Evolutionary conservation across 2,113 vertebrate genomes (phyloP).

Genomic region (Zosterops hypoxanthus): DNA sequence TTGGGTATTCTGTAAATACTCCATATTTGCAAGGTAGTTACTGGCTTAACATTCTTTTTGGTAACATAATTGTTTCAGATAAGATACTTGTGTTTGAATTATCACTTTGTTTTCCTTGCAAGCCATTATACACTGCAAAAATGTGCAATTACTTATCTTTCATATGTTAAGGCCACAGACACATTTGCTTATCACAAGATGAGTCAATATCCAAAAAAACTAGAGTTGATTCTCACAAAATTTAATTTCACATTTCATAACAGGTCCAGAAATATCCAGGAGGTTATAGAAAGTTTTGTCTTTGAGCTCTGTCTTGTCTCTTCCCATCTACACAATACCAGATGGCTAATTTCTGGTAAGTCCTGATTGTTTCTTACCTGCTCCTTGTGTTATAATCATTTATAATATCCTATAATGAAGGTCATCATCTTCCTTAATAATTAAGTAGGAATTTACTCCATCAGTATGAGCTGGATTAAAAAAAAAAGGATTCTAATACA

Average conservation of each 20-base stretch:
- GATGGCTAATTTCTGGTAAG: background rate
- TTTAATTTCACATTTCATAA: background rate
- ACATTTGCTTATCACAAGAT: background rate
- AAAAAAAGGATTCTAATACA: background rate
- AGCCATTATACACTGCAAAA: background rate
- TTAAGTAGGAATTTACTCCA: background rate
- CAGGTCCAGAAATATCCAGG: background rate
- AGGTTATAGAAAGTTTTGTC: background rate
- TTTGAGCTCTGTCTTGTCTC: background rate
- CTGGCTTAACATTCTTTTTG: background rate
- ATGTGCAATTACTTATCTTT: background rate
- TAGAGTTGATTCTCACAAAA: background rate
- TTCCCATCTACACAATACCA: background rate
- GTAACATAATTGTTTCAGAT: background rate
- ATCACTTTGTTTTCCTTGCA: background rate
- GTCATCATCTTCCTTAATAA: background rate
- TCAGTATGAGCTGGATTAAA: background rate
- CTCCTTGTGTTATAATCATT: background rate
- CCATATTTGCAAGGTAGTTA: background rate
- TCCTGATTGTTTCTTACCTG: background rate
- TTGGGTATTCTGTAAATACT: background rate
- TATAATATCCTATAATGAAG: background rate
- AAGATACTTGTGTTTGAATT: background rate
- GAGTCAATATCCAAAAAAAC: background rate
- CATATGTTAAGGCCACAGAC: background rate